Percentiles rank a stretch among this genome's conserved stretches.
phyloP scores from a whole-genome alignment of 1,140 invertebrate species.

The Leptonema lineaticorne region DNA sequence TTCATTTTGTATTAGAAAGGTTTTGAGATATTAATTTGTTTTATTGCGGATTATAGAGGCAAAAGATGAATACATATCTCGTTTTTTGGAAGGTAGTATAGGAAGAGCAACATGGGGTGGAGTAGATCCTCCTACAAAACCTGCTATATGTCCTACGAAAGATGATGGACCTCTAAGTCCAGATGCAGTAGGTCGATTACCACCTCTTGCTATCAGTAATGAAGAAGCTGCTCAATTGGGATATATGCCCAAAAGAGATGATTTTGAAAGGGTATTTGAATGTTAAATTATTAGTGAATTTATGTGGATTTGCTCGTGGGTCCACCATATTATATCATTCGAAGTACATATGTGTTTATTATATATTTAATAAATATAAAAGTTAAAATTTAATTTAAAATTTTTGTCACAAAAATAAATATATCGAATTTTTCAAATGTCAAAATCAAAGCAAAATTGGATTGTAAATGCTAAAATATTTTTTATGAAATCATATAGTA shows the following conservation, averaged over 20 bases:
- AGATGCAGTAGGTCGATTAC: conserved; percentile 68
- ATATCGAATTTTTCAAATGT: no score
- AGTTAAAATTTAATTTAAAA: no score
- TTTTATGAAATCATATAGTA: no score
- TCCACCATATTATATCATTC: no score
- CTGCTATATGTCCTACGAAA: conserved; percentile 71
- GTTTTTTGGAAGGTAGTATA: conserved; percentile 87
- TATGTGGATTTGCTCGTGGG: no score
- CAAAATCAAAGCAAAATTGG: no score
- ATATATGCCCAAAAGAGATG: conserved; percentile 95
- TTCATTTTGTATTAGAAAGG: not conserved
- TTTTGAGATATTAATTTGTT: not conserved
- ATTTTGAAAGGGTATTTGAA: conserved; percentile 95
- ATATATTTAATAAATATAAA: no score
- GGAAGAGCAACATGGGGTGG: conserved; percentile 82
- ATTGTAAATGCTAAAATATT: no score
- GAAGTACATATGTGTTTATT: not conserved
- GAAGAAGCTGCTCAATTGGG: conserved; percentile 88
- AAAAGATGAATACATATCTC: conserved; percentile 87
- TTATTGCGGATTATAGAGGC: conserved; percentile 66
- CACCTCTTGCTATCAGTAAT: conserved; percentile 73
- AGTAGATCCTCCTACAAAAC: conserved; percentile 64
- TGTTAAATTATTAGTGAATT: conserved; percentile 51
- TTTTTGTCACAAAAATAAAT: no score
- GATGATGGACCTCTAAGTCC: conserved; percentile 82